These are phyloP conservation scores for Xestia sexstrigata DNA, from an alignment of 2,888 invertebrate genomes.

Conservation along the genomic window DNA sequence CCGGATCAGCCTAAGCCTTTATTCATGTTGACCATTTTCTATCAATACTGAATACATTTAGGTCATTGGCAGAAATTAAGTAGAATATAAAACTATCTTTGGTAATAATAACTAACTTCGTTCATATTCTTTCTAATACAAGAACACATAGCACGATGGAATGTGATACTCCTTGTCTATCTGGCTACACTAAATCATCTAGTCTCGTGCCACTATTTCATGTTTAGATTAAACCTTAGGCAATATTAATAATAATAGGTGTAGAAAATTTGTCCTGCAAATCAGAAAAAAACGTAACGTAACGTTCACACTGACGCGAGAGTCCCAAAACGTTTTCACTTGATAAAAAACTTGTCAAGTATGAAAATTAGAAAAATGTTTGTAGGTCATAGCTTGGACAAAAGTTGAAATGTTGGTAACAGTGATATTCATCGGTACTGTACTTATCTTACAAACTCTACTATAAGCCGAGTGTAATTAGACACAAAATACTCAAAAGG, in stretches of 20 bases:
- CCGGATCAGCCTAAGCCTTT: neutral
- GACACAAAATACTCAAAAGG: too few species aligned
- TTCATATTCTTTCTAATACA: neutral
- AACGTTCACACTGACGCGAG: neutral
- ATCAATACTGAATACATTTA: constrained; percentile 8
- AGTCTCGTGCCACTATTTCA: neutral
- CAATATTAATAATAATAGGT: constrained; percentile 9
- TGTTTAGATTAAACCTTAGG: constrained; percentile 19
- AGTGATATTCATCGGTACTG: neutral
- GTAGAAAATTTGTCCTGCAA: neutral
- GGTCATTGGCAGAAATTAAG: constrained; percentile 4
- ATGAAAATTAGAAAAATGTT: neutral
- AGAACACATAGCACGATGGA: neutral
- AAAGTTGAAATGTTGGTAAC: neutral
- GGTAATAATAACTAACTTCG: constrained; percentile 41
- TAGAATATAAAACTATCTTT: constrained; percentile 50
- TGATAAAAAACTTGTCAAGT: neutral
- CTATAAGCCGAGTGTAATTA: too few species aligned
- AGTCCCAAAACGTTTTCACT: neutral
- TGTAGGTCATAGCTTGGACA: neutral
- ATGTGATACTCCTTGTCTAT: neutral
- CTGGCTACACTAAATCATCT: too few species aligned
- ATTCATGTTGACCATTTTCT: neutral
- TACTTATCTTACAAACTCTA: neutral
- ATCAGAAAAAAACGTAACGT: neutral